These are phyloP conservation scores for Chelonoidis abingdonii DNA, from an alignment of 2,113 vertebrate species.

Conservation along the genomic window DNA sequence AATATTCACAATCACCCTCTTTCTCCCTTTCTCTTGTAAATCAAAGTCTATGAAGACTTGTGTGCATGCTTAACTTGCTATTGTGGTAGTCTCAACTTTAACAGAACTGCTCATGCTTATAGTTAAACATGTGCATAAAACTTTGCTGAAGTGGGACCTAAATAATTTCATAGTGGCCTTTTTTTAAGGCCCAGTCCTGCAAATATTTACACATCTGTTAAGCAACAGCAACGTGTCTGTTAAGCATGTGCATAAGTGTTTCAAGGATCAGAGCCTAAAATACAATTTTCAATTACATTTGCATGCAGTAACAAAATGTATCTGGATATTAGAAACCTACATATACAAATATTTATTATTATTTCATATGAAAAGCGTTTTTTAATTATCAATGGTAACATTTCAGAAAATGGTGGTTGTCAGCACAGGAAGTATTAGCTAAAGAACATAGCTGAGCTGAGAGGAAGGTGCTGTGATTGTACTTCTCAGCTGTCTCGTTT, in stretches of 20 bases:
- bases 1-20: neutral
- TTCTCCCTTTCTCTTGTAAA: neutral
- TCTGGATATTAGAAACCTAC: neutral
- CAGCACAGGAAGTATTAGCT: neutral
- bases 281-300: neutral
- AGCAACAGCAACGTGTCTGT: accelerated
- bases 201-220: neutral
- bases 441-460: neutral
- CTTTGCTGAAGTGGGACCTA: neutral
- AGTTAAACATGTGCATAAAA: neutral
- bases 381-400: neutral
- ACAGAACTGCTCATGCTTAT: neutral
- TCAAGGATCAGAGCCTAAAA: neutral
- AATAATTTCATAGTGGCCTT: neutral
- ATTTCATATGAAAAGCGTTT: accelerated
- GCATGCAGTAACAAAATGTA: neutral
- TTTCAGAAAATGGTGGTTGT: neutral
- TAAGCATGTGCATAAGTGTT: neutral
- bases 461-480: neutral
- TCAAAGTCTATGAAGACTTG: neutral
- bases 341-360: accelerated
- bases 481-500: neutral
- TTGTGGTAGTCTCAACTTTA: neutral
- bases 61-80: accelerated
- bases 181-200: neutral